Evolutionary conservation across 2,888 invertebrate species (phyloP).

Genomic region (Physocephala rufipes): DNA sequence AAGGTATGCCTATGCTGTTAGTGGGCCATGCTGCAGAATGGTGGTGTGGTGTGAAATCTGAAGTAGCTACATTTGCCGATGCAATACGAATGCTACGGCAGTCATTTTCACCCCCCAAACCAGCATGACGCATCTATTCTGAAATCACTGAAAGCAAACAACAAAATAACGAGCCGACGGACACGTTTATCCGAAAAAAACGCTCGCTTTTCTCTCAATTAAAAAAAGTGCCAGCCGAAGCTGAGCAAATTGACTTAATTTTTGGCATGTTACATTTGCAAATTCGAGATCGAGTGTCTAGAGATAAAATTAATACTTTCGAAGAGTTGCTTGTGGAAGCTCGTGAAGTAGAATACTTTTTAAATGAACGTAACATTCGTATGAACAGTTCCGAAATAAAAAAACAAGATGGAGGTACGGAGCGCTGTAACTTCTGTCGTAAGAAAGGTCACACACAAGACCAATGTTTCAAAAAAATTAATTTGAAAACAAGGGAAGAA

Average conservation of each 20-base stretch:
- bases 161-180: conserved; percentile 29
- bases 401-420: background rate
- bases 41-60: conserved; percentile 5
- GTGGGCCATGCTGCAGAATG: conserved; percentile 31
- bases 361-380: background rate
- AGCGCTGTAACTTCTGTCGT: conserved; percentile 8
- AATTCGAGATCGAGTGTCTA: conserved; percentile 33
- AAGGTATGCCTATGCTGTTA: conserved; percentile 23
- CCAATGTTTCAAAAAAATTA: conserved; percentile 11
- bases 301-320: background rate
- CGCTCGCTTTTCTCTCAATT: conserved; percentile 16
- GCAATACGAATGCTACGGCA: conserved; percentile 9
- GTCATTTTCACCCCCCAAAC: conserved; percentile 24
- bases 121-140: conserved; percentile 30
- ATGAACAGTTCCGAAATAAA: background rate
- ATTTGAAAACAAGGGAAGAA: background rate
- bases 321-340: background rate
- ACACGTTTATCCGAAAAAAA: conserved; percentile 25
- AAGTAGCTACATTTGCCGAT: background rate
- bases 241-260: conserved; percentile 21
- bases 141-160: conserved; percentile 29
- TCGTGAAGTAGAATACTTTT: background rate
- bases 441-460: conserved; percentile 20
- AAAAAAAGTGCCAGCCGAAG: conserved; percentile 13
- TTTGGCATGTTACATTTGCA: conserved; percentile 19